Evolutionary conservation across 1,140 invertebrate genomes (phyloP), one percentile per base, ranked within the genome.

Genomic region (Drosophila sucinea): DNA sequence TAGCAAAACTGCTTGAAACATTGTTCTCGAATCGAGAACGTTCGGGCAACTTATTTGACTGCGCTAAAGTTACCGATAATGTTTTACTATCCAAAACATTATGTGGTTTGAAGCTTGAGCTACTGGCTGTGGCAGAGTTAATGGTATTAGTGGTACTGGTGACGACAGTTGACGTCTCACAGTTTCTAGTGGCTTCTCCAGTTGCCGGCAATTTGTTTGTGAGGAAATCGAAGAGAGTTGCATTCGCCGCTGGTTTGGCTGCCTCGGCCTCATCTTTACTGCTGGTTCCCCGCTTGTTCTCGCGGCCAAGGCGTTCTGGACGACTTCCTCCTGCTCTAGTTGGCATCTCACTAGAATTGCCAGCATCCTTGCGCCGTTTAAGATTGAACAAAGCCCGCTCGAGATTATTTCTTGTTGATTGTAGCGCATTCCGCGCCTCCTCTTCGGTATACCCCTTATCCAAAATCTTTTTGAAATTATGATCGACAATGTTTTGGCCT

Each of bases 181-280:
- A 92, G 67, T 56, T 67, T 25, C 51, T 30, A 32, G 61, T 41
- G 11, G 61, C 3, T 47, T 60, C 61, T 5, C 81, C 80, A 0
- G 78, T 61, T 17, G 94, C 93, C 55, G 95, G 95, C 27, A 98
- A 92, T 93, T 92, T 92, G 77, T 96, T 95, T 90, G 97, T 96
- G 3, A 98, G 93, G 90, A 97, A 98, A 92, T 97, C 96, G 93
- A 98, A 98, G 1, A 98, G 92, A 1, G 96, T 97, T 1, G 97
- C 95, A 91, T 96, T 97, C 23, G 96, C 96, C 63, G 96, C 96
- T 2, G 97, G 96, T 92, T 97, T 97, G 25, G 94, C 92, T 3
- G 93, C 93, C 41, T 90, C 87, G 63, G 93, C 94, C 64, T 94
- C 93, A 79, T 95, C 94, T 81, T 95, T 95, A 70, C 93, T 94